Evolutionary conservation across 1,140 invertebrate genomes (phyloP).

Genomic region (Hyles euphorbiae): DNA sequence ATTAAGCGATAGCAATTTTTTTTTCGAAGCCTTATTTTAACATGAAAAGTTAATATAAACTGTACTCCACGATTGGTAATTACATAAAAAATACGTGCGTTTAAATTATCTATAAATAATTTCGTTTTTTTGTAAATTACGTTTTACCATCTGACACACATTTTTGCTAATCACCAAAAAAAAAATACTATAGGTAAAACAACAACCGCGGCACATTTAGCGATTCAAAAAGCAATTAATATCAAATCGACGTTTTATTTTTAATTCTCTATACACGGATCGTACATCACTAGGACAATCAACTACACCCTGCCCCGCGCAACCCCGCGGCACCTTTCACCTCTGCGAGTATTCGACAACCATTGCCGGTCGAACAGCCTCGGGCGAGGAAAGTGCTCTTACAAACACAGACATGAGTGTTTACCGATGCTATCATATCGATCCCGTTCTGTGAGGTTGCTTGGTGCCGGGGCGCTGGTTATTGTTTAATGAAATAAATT

Average conservation of each 20-base stretch:
- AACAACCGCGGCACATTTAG: not conserved
- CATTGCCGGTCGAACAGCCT: slow-evolving; percentile 21
- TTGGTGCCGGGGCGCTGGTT: not conserved
- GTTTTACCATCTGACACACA: too few relatives aligned
- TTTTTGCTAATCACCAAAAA: too few relatives aligned
- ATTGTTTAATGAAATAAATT: not conserved
- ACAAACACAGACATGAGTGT: slow-evolving; percentile 13
- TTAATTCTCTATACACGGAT: too few relatives aligned
- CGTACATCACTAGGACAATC: too few relatives aligned
- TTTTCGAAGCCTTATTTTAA: too few relatives aligned
- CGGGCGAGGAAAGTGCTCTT: slow-evolving; percentile 41
- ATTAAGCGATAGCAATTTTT: too few relatives aligned
- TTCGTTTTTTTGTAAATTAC: too few relatives aligned
- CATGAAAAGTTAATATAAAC: too few relatives aligned
- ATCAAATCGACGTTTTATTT: not conserved
- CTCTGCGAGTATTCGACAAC: slow-evolving; percentile 26
- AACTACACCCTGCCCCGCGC: too few relatives aligned
- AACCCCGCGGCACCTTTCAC: slow-evolving; percentile 30
- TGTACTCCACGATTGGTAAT: too few relatives aligned
- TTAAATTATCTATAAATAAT: too few relatives aligned
- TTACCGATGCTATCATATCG: slow-evolving; percentile 6
- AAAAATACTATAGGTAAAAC: not conserved
- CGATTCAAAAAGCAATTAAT: not conserved
- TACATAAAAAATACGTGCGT: too few relatives aligned
- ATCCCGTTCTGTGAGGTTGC: slow-evolving; percentile 4